Evolutionary conservation across 2,888 invertebrate species (phyloP).

Genomic region (Cerceris rybyensis): DNA sequence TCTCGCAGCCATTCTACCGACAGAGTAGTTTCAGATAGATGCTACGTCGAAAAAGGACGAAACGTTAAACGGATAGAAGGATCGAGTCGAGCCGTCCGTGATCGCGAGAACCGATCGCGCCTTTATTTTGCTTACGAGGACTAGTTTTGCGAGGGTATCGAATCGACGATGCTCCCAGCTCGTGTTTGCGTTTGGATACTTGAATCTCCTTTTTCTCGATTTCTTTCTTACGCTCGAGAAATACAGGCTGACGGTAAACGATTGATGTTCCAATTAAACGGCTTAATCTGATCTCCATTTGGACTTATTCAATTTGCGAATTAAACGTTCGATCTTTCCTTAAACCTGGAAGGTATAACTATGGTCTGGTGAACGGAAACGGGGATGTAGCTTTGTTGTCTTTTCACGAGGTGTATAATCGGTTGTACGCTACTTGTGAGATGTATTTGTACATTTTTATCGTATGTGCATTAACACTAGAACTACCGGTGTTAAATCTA

Average conservation of each 20-base stretch:
- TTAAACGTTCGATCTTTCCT: not conserved
- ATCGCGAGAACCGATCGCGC: conserved; percentile 35
- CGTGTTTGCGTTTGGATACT: conserved; percentile 38
- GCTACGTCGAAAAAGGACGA: conserved; percentile 55
- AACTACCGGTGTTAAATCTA: no score
- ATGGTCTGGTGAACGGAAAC: no score
- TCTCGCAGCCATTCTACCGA: conserved; percentile 55
- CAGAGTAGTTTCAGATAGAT: conserved; percentile 55
- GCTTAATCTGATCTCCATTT: not conserved
- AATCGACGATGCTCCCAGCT: not conserved
- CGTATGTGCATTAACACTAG: no score
- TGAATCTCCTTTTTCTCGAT: not conserved
- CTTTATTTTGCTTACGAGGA: conserved; percentile 15
- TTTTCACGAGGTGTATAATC: no score
- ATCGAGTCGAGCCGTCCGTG: conserved; percentile 42
- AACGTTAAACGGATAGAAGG: conserved; percentile 43
- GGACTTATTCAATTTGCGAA: conserved; percentile 1
- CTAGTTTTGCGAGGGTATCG: not conserved
- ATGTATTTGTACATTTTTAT: no score
- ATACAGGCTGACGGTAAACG: not conserved
- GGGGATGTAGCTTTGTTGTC: no score
- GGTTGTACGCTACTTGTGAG: no score
- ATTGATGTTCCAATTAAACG: no score
- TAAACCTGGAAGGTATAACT: no score
- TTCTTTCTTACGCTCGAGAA: not conserved